Percentiles rank a stretch among this genome's conserved stretches.
phyloP scores from a whole-genome alignment of 2,888 invertebrate genomes.

The Trachelus tabidus region DNA sequence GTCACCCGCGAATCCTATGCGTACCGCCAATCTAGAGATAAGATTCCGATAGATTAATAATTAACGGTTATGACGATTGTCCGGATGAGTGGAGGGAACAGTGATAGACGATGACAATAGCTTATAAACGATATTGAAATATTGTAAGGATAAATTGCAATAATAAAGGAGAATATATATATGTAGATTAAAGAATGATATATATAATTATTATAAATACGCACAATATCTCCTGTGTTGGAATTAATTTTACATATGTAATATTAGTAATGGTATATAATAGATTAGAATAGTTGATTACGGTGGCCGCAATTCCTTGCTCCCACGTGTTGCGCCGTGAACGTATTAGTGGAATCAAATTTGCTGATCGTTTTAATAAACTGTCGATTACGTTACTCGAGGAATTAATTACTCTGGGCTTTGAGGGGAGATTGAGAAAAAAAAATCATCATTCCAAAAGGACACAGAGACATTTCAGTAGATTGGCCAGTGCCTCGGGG shows the following conservation, averaged over 20 bases:
- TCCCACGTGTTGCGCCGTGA: not conserved
- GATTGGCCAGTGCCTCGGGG: not conserved
- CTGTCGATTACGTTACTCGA: not conserved
- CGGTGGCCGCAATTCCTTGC: not conserved
- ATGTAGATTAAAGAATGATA: not conserved
- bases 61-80: not conserved
- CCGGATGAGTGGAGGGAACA: constrained; percentile 6
- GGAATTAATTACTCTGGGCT: not conserved
- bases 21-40: not conserved
- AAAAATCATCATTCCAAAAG: not conserved
- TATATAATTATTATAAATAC: not conserved
- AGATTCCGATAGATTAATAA: not conserved
- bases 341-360: not conserved
- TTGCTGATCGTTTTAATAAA: not conserved
- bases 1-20: not conserved
- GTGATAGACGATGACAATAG: constrained; percentile 22
- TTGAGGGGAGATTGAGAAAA: not conserved
- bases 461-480: not conserved
- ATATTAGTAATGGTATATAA: not conserved
- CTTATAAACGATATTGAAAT: constrained; percentile 11
- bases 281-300: not conserved
- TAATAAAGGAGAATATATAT: not conserved
- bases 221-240: not conserved
- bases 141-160: constrained; percentile 18
- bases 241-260: not conserved